Evolutionary conservation across 2,888 invertebrate species (phyloP).

Genomic region (Lasioglossum leucozonium): DNA sequence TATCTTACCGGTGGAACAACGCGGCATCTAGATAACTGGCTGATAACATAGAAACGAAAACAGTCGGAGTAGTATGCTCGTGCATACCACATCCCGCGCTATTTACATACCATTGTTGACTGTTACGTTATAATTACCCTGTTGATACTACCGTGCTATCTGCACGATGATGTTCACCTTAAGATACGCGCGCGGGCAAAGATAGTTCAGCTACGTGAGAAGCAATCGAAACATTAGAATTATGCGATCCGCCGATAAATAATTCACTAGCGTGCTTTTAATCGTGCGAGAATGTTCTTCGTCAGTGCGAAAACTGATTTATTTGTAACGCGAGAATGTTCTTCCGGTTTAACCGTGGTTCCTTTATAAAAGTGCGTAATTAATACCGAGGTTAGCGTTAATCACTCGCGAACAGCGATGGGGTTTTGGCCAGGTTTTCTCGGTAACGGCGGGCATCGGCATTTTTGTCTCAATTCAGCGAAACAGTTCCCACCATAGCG

Average conservation of each 20-base stretch:
- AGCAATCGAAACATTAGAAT: not conserved
- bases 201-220: not conserved
- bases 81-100: constrained; percentile 4
- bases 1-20: constrained; percentile 43
- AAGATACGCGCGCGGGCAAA: not conserved
- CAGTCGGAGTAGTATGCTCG: not conserved
- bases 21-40: constrained; percentile 33
- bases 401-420: not conserved
- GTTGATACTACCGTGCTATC: constrained; percentile 29
- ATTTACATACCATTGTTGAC: constrained; percentile 51
- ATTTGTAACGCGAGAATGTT: not conserved
- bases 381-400: not conserved
- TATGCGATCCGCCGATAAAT: not conserved
- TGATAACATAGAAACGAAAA: constrained; percentile 46
- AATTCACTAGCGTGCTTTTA: not conserved
- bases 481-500: no score
- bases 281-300: not conserved
- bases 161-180: constrained; percentile 24
- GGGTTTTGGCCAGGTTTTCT: no score
- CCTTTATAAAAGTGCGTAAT: not conserved
- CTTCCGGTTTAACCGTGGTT: not conserved
- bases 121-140: constrained; percentile 32
- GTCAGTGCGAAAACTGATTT: not conserved
- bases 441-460: no score
- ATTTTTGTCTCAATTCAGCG: no score